These are phyloP conservation scores for Trichonephila clavipes DNA, from an alignment of 1,140 invertebrate species.

Conservation along the genomic window DNA sequence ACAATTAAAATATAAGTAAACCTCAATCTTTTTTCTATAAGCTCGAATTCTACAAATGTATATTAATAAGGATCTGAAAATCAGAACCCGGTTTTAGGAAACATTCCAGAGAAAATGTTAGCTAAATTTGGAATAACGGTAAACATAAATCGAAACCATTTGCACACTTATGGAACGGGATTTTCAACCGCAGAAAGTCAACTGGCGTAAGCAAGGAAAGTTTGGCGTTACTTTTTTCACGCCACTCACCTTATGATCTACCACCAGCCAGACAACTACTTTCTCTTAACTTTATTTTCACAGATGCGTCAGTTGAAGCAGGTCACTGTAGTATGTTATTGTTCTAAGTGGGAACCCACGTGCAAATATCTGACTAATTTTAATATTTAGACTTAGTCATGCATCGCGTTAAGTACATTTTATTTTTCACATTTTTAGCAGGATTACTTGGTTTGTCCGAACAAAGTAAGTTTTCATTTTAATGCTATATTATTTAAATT, in stretches of 20 bases:
- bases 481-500: neutral
- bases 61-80: neutral
- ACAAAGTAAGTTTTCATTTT: neutral
- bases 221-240: constrained; percentile 34
- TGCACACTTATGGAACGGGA: neutral
- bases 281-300: neutral
- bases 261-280: constrained; percentile 16
- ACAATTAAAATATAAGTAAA: too few species aligned
- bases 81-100: neutral
- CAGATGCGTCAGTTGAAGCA: constrained; percentile 16
- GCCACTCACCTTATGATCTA: constrained; percentile 18
- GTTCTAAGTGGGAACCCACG: constrained; percentile 16
- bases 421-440: neutral
- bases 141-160: neutral
- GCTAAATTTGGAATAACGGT: neutral
- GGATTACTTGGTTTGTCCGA: neutral
- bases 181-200: neutral
- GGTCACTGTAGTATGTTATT: constrained; percentile 20
- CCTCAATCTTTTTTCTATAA: too few species aligned
- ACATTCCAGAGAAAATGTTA: neutral
- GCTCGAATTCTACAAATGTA: too few species aligned
- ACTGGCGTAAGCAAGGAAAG: constrained; percentile 22
- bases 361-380: neutral
- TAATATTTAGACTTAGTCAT: neutral
- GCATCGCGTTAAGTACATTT: neutral